Base-by-base conservation (phyloP, 2,797 vertebrate genomes). In the Babyrousa celebensis region DNA sequence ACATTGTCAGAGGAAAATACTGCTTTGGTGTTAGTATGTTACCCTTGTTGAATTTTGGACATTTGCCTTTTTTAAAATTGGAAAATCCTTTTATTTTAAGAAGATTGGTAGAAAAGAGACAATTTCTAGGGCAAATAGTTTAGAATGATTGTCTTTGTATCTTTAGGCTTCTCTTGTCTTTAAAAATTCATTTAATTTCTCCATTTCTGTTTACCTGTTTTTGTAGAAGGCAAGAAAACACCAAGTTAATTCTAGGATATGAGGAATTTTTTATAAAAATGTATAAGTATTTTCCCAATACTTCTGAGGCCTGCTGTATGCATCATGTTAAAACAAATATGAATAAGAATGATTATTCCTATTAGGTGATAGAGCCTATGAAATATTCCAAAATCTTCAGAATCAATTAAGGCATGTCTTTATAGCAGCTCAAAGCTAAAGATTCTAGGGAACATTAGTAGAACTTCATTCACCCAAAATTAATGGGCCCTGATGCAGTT, bases 351-450 rank as follows among this genome's bases (percentile, higher is more conserved):
- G 27, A 71, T 72, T 80, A 77, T 85, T 91, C 25, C 67, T 71
- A 58, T 90, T 91, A 77, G 16, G 29, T 95, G 27, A 67, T 85
- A 68, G 5, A 54, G 48, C 91, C 48, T 95, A n/a, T 74, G 32
- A 94, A 95, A 75, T 90, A 92, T 32, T 72, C n/a, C 27, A 56
- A 91, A 85, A 65, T 75, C 20, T 72, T 91, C 52, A 75, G 63
- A 89, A 88, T 87, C 65, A 87, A 20, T 85, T 85, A 68, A 95
- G 27, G 16, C 27, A 25, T 71, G 58, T 95, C 95, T 96, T 89
- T 40, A 84, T 32, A 78, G 56, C 93, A 74, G 6, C n/a, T 89
- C 78, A 77, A 85, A 90, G 54, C 88, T 89, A n/a, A 89, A 70
- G 78, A 70, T 62, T 80, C 18, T 72, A 71, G 75, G 32, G 29